Base-by-base conservation (phyloP, 2,888 invertebrate genomes). In the Criorhina ranunculi region DNA sequence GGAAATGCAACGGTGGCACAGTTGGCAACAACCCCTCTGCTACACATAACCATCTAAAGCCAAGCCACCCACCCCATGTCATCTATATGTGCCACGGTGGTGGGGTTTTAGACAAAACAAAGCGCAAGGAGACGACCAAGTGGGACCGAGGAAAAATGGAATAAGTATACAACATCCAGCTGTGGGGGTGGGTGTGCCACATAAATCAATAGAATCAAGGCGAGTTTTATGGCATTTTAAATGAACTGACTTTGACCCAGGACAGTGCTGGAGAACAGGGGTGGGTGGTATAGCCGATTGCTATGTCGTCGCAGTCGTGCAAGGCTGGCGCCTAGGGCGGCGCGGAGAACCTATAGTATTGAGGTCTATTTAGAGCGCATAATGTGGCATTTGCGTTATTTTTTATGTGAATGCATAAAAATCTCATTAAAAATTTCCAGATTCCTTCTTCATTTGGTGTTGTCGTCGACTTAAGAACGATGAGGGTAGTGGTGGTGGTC, bases 131-230 rank as follows among this genome's bases (percentile, higher is more conserved):
- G 66, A 37, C 29, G 42, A 44, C 73, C 40, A 49, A 67, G 40
- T 42, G 51, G 35, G 24, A 60, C 59, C 2, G 33, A 46, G 29
- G 31, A 44, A 57, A 42, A 62, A 40, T 8, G 12, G 37, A 73
- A 73, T 31, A 67, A 51, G 29, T 76, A 76, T 37, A 78, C 64
- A 77, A 51, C 72, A 81, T 55, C 62, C 46, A 70, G 53, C 31
- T 51, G 37, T 12, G 57, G 33, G 57, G 51, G 51, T 66, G 60
- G 62, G 35, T n/a, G 17, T 46, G 55, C 78, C 67, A 75, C 73
- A 83, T 83, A 83, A 83, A 83, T 83, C 83, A 79, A 83, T 83
- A 83, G 83, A 83, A 79, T 83, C 83, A 83, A 83, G 83, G 83
- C 83, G 73, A 83, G 79, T 79, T 75, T 83, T 83, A 83, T 83